phyloP scores from a whole-genome alignment of 2,113 vertebrate species.

The Tyrannus savana region DNA sequence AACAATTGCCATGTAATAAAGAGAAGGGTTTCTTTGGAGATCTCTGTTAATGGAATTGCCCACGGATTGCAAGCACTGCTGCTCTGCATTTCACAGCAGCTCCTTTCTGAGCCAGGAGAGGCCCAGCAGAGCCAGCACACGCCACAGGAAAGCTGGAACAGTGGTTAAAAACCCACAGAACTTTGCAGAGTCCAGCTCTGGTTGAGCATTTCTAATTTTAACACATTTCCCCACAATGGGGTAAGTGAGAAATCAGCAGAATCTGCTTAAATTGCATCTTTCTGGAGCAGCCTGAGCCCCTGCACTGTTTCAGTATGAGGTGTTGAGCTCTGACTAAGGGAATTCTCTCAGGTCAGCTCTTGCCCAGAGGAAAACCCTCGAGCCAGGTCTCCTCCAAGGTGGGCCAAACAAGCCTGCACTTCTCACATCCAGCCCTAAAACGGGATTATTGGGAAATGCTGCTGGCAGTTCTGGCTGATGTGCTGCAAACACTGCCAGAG shows the following conservation, averaged over 20 bases:
- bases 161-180: neutral
- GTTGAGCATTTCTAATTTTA: neutral
- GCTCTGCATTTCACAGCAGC: neutral
- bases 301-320: neutral
- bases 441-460: neutral
- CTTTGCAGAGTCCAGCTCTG: neutral
- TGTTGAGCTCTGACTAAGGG: neutral
- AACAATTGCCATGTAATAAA: neutral
- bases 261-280: neutral
- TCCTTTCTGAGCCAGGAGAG: neutral
- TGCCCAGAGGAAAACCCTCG: neutral
- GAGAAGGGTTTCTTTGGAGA: neutral
- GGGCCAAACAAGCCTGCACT: neutral
- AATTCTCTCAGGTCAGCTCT: neutral
- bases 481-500: neutral
- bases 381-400: neutral
- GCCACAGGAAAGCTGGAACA: neutral
- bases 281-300: neutral
- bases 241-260: neutral
- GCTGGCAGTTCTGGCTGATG: neutral
- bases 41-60: neutral
- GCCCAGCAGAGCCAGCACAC: accelerated
- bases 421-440: neutral
- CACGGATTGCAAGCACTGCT: neutral
- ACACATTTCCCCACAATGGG: neutral